Conservation (phyloP, 1,140 invertebrate genomes). For the Macrostomum lignano region DNA sequence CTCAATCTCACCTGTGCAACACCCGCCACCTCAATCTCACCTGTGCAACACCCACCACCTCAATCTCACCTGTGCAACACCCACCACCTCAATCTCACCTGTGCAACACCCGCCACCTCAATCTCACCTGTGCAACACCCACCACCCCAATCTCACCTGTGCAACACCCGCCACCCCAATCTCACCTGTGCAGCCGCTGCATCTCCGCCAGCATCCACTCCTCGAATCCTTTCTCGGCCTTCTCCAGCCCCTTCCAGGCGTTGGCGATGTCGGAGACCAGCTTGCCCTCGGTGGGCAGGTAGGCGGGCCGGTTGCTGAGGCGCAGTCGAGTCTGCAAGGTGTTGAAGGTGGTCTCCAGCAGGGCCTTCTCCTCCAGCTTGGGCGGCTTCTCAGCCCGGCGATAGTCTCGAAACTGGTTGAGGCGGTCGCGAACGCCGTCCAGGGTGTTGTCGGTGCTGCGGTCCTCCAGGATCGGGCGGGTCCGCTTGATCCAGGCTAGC, state of each 20-base stretch:
- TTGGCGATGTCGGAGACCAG: constrained; percentile 88
- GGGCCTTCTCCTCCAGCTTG: constrained; percentile 87
- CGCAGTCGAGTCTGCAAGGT: constrained; percentile 80
- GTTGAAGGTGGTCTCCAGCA: constrained; percentile 92
- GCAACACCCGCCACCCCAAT: too few species aligned
- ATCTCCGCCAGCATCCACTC: constrained; percentile 92
- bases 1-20: too few species aligned
- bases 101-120: too few species aligned
- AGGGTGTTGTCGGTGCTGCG: constrained; percentile 87
- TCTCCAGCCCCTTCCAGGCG: constrained; percentile 89
- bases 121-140: too few species aligned
- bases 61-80: too few species aligned
- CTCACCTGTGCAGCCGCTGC: too few species aligned
- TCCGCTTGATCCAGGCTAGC: constrained; percentile 82
- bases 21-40: too few species aligned
- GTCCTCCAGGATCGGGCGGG: constrained; percentile 70
- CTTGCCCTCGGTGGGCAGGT: constrained; percentile 92
- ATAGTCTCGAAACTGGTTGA: constrained; percentile 93
- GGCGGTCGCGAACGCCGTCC: constrained; percentile 73
- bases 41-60: too few species aligned
- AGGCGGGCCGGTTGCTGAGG: constrained; percentile 80
- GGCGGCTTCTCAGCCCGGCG: constrained; percentile 88
- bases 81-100: too few species aligned
- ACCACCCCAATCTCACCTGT: too few species aligned
- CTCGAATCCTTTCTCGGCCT: constrained; percentile 86